Base-by-base conservation (phyloP, 2,797 vertebrate genomes). In the Sebastes oblongus region DNA sequence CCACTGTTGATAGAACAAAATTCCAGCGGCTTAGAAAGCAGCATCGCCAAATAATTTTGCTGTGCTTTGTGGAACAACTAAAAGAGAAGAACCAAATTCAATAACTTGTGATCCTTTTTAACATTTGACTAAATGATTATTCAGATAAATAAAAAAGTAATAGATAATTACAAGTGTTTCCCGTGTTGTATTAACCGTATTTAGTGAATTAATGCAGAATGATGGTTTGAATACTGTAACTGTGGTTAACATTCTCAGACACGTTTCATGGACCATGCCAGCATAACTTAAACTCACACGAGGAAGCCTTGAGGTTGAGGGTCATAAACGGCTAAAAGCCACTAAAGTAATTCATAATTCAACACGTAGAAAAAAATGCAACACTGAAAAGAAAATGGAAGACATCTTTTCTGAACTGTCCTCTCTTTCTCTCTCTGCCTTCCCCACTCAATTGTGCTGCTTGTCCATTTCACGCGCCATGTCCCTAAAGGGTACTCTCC, bases 271-370 rank as follows among this genome's bases (percentile, higher is more conserved):
- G 52, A 12, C 69, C 52, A 24, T 56, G 59, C 22, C 59, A 67
- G 36, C 52, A 58, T 46, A 65, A 27, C 27, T 68, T 65, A 71
- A 66, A 60, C 76, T 73, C 68, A 72, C 66, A 68, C 0, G 42
- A 70, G 56, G 56, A 75, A 30, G 56, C 58, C 70, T 72, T 59
- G 39, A 74, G 61, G 68, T 77, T 46, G 52, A 68, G 78, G 80
- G 72, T 83, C 81, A 81, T 64, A 79, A 84, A 69, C n/a, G 18
- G 59, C 84, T 86, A 82, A 87, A 87, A 89, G 79, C 81, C 73
- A 70, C 70, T 59, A 42, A 85, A 80, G 77, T 68, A 25, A 68
- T 87, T 72, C 42, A 83, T 60, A 79, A 84, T 88, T 89, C 32
- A 85, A 62, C 59, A 64, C 18, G 16, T 6, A 42, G n/a, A 56